Conservation (phyloP, 2,888 invertebrate genomes). For the Gerris lacustris region DNA sequence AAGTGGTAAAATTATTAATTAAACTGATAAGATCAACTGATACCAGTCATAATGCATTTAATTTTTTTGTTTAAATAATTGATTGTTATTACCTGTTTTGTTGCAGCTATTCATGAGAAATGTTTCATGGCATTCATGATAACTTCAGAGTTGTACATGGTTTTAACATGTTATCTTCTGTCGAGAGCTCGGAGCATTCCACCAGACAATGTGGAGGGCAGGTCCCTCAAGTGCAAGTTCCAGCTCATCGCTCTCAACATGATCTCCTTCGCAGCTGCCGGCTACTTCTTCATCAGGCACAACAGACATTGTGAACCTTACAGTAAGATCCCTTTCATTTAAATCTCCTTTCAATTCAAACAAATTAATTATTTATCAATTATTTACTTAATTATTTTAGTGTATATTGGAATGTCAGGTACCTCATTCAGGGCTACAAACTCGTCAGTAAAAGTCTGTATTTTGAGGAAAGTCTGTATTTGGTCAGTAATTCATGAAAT, state of each 20-base stretch:
- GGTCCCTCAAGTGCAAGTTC: slow-evolving; percentile 65
- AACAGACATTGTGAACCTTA: slow-evolving; percentile 85
- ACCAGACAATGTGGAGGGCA: slow-evolving; percentile 47
- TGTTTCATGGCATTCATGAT: slow-evolving; percentile 80
- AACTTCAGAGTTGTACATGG: slow-evolving; percentile 77
- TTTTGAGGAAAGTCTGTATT: too few species aligned
- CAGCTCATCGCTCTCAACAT: slow-evolving; percentile 62
- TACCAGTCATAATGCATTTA: too few species aligned
- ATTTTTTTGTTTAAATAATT: too few species aligned
- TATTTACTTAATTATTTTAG: too few species aligned
- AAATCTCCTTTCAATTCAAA: background rate
- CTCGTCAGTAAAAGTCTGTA: too few species aligned
- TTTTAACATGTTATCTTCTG: slow-evolving; percentile 60
- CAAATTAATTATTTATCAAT: too few species aligned
- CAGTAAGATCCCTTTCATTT: slow-evolving; percentile 47
- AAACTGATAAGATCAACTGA: too few species aligned
- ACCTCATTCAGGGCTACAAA: too few species aligned
- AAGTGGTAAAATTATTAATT: too few species aligned
- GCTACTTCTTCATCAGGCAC: slow-evolving; percentile 82
- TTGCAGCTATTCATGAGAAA: slow-evolving; percentile 70
- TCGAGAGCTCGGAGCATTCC: slow-evolving; percentile 50
- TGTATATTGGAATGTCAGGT: too few species aligned
- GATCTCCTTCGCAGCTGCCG: slow-evolving; percentile 58
- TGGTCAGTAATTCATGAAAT: too few species aligned
- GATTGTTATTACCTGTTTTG: slow-evolving; percentile 26